phyloP scores from a whole-genome alignment of 2,797 vertebrate genomes.

The Typhlichthys eigenmanni region DNA sequence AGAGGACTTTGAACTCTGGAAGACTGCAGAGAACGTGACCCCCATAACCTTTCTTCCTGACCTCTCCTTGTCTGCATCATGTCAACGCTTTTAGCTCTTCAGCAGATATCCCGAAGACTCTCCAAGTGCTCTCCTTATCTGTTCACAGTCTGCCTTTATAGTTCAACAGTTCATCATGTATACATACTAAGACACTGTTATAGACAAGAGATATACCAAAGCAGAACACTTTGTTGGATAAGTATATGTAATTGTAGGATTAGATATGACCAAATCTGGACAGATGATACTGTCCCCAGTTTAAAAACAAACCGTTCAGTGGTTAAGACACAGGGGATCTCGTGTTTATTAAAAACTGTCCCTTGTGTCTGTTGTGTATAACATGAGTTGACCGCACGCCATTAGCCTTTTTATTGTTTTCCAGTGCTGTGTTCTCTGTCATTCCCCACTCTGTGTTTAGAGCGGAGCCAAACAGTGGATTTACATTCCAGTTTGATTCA shows the following conservation, averaged over 20 bases:
- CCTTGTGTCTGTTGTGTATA: slow-evolving; percentile 21
- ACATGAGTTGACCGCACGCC: slow-evolving; percentile 18
- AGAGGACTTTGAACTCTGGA: slow-evolving; percentile 20
- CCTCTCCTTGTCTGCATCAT: slow-evolving; percentile 28
- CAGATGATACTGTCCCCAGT: neutral
- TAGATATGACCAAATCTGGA: slow-evolving; percentile 30
- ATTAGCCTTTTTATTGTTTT: slow-evolving; percentile 35
- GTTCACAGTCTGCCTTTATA: slow-evolving; percentile 24
- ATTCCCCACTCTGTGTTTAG: slow-evolving; percentile 41
- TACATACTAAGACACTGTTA: slow-evolving; percentile 23
- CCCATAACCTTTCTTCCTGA: slow-evolving; percentile 44
- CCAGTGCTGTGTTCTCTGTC: slow-evolving; percentile 13
- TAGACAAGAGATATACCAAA: slow-evolving; percentile 30
- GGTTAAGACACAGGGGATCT: slow-evolving; percentile 1
- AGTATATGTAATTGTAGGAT: neutral
- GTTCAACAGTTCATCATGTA: slow-evolving; percentile 56
- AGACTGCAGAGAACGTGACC: slow-evolving; percentile 46
- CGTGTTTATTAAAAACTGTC: slow-evolving; percentile 28
- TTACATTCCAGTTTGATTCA: slow-evolving; percentile 56
- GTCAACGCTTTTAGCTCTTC: slow-evolving; percentile 51
- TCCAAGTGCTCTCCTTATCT: slow-evolving; percentile 13
- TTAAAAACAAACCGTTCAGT: neutral
- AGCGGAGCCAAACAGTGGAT: slow-evolving; percentile 33
- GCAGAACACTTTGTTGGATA: neutral
- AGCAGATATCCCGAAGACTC: slow-evolving; percentile 22